Evolutionary conservation across 2,888 invertebrate species (phyloP).

Genomic region (Drosophila rellima): DNA sequence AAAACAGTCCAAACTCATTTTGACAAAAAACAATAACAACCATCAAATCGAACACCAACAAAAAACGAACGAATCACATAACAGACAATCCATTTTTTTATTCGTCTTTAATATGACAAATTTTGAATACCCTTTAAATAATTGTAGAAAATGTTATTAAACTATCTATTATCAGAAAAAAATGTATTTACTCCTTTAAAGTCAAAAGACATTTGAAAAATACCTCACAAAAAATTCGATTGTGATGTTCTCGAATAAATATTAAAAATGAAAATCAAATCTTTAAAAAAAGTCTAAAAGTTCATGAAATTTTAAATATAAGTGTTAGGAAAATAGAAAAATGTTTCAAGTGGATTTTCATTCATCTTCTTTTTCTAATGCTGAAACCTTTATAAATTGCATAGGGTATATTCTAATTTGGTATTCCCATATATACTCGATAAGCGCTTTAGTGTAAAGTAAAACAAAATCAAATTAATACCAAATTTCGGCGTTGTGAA

Average conservation of each 20-base stretch:
- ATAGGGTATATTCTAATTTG: neutral
- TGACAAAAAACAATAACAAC: slow-evolving; percentile 51
- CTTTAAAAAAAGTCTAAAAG: no score
- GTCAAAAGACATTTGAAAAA: no score
- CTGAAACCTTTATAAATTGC: neutral
- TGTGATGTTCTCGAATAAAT: no score
- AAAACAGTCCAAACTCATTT: slow-evolving; percentile 49
- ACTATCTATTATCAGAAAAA: no score
- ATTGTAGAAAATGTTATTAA: no score
- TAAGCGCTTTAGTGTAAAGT: slow-evolving; percentile 18
- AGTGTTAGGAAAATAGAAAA: no score
- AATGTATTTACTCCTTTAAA: neutral
- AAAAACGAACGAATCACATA: slow-evolving; percentile 23
- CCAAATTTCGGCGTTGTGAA: slow-evolving; percentile 47
- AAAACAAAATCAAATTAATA: slow-evolving; percentile 36
- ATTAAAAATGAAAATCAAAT: no score
- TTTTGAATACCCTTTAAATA: slow-evolving; percentile 29
- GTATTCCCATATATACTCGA: neutral
- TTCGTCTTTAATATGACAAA: neutral
- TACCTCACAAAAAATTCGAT: no score
- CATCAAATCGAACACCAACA: slow-evolving; percentile 38
- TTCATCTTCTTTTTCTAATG: neutral
- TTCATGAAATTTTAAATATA: no score
- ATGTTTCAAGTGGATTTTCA: no score
- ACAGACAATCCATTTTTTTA: slow-evolving; percentile 12